A percentile compares a stretch with the other conserved stretches of the same genome.
These are phyloP conservation scores for Mus spicilegus DNA, from an alignment of 2,113 vertebrate species.

Conservation along the genomic window DNA sequence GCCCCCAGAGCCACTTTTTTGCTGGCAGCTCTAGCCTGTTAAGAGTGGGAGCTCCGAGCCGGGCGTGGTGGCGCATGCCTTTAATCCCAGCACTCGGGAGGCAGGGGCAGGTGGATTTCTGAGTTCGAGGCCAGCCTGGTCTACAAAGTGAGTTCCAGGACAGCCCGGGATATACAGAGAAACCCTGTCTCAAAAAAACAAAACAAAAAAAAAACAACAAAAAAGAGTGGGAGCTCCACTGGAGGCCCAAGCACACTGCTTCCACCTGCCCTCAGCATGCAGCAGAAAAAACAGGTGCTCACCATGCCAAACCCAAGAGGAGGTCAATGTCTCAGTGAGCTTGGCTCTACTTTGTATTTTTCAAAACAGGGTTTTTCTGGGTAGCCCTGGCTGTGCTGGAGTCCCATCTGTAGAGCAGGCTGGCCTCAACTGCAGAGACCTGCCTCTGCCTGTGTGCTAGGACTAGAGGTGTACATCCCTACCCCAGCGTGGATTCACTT, in stretches of 20 bases:
- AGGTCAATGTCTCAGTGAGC: neutral
- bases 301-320: rapidly evolving
- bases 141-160: no score
- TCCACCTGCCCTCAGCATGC: neutral
- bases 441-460: neutral
- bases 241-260: neutral
- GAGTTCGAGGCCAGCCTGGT: no score
- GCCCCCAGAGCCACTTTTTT: no score
- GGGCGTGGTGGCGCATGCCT: no score
- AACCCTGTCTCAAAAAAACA: no score
- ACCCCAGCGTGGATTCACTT: no score
- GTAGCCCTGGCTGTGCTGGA: neutral
- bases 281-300: neutral
- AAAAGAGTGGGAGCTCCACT: neutral
- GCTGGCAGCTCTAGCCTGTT: no score
- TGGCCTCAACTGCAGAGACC: neutral
- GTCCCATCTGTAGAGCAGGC: neutral
- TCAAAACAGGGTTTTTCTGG: neutral
- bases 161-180: no score
- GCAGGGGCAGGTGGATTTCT: no score
- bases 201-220: no score
- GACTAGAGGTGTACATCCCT: no score
- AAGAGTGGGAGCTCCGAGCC: neutral
- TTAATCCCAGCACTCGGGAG: no score
- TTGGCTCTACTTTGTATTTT: neutral